phyloP scores from a whole-genome alignment of 2,797 vertebrate genomes.

The Coranthus polyacanthus region DNA sequence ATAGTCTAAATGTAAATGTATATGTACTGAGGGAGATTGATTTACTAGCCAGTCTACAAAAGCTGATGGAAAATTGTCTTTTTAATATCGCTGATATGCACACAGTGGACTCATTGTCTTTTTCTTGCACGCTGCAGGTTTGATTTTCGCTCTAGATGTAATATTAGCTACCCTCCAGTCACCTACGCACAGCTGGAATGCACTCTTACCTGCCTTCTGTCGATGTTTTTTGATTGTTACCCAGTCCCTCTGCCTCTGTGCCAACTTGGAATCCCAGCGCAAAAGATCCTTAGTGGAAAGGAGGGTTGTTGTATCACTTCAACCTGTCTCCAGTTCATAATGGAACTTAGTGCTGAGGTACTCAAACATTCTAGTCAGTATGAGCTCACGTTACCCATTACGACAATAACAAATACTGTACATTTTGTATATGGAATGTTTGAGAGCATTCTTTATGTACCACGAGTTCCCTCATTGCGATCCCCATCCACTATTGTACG shows the following conservation, averaged over 20 bases:
- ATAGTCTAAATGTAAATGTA: slow-evolving; percentile 53
- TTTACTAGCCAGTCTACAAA: slow-evolving; percentile 34
- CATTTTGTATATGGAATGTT: slow-evolving; percentile 18
- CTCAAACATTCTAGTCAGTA: slow-evolving; percentile 26
- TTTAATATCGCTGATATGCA: slow-evolving; percentile 55
- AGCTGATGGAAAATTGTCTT: slow-evolving; percentile 44
- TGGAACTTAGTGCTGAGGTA: slow-evolving; percentile 23
- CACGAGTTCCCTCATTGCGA: not conserved
- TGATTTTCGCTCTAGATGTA: slow-evolving; percentile 49
- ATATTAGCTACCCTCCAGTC: slow-evolving; percentile 63
- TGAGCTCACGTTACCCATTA: slow-evolving; percentile 17
- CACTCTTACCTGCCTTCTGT: slow-evolving; percentile 47
- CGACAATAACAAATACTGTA: slow-evolving; percentile 22
- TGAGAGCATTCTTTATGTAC: not conserved
- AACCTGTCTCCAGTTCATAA: slow-evolving; percentile 35
- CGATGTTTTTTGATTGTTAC: slow-evolving; percentile 56
- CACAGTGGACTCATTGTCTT: slow-evolving; percentile 44
- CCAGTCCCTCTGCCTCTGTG: slow-evolving; percentile 48
- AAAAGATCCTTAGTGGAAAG: slow-evolving; percentile 39
- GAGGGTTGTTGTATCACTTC: slow-evolving; percentile 42
- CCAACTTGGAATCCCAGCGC: slow-evolving; percentile 36
- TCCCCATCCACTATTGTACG: slow-evolving; percentile 37
- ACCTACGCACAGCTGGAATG: slow-evolving; percentile 62
- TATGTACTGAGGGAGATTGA: slow-evolving; percentile 33
- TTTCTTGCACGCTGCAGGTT: slow-evolving; percentile 31